These are phyloP conservation scores for Trypoxylus dichotomus DNA, from an alignment of 1,140 invertebrate genomes.

Conservation along the genomic window DNA sequence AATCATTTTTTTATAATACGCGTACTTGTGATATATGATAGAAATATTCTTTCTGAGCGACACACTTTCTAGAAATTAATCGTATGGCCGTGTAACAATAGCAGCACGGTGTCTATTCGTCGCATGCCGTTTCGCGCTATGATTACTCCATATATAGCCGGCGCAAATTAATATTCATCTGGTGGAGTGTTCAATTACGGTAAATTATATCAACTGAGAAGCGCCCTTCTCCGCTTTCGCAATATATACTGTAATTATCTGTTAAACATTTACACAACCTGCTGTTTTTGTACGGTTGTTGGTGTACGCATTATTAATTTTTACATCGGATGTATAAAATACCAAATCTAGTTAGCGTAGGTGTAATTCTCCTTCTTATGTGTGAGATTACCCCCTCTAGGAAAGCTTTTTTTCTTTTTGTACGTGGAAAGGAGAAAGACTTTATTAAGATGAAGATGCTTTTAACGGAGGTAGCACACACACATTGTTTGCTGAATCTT, in stretches of 20 bases:
- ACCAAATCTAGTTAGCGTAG: neutral
- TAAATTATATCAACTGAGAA: conserved; percentile 7
- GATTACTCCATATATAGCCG: neutral
- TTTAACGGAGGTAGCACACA: neutral
- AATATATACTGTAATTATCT: neutral
- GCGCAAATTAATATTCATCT: neutral
- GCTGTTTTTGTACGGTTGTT: neutral
- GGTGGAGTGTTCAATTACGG: neutral
- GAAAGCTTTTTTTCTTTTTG: no score
- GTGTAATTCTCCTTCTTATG: no score
- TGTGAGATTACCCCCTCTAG: no score
- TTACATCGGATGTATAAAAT: neutral
- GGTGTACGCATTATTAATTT: neutral
- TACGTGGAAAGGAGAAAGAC: neutral
- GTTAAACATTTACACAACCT: neutral
- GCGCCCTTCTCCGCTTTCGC: neutral
- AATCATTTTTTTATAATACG: no score
- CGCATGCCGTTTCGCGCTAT: neutral
- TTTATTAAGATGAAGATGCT: neutral
- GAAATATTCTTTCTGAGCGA: no score
- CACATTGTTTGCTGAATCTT: neutral
- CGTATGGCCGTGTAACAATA: neutral
- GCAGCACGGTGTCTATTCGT: neutral
- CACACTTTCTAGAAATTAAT: neutral
- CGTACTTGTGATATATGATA: no score